Conservation (phyloP, 1,140 invertebrate species). For the Zophobas atratus region DNA sequence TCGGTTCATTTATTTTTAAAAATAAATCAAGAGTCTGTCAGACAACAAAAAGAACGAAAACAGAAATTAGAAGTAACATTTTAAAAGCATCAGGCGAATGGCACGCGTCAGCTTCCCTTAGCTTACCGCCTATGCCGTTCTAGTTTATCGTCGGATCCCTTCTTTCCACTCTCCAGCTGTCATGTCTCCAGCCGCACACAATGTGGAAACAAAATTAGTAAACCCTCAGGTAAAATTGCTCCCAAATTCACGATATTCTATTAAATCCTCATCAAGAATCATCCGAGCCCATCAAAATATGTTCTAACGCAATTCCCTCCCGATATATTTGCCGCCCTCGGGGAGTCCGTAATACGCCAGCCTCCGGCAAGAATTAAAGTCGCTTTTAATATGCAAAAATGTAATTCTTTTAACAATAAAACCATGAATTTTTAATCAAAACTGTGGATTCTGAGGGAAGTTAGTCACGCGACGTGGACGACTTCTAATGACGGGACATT, state of each 20-base stretch:
- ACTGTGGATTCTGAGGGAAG: not conserved
- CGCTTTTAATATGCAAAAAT: not conserved
- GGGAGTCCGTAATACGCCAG: not conserved
- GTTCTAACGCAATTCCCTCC: not conserved
- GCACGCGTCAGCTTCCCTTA: constrained; percentile 42
- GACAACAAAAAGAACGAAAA: constrained; percentile 7
- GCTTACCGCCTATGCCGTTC: constrained; percentile 12
- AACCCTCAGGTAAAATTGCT: constrained; percentile 30
- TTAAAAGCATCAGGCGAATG: constrained; percentile 39
- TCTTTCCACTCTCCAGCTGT: constrained; percentile 42
- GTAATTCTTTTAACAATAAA: not conserved
- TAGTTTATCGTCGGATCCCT: constrained; percentile 30
- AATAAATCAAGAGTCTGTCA: constrained; percentile 26
- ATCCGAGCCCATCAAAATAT: constrained; percentile 26
- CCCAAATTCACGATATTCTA: constrained; percentile 32
- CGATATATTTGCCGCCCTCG: not conserved
- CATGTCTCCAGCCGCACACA: constrained; percentile 5
- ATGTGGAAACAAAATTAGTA: constrained; percentile 34
- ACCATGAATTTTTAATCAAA: constrained; percentile 8
- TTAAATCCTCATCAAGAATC: constrained; percentile 41
- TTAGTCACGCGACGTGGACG: not conserved
- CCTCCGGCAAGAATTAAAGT: constrained; percentile 9
- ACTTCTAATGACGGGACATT: not conserved
- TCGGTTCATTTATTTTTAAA: constrained; percentile 21
- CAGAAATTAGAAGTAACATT: constrained; percentile 42